phyloP scores from a whole-genome alignment of 2,113 vertebrate species.

The Stegostoma tigrinum region DNA sequence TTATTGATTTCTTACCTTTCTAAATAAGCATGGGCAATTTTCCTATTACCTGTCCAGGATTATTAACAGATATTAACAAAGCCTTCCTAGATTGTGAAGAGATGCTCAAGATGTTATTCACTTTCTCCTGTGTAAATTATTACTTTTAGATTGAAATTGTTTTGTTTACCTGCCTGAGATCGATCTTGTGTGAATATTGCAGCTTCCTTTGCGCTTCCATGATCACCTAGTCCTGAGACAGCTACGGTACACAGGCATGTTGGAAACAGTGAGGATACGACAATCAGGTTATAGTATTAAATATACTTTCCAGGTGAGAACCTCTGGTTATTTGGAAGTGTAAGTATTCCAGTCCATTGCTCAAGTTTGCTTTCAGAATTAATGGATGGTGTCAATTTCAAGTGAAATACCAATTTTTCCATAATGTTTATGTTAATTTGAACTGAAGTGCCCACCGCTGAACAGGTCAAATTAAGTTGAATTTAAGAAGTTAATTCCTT shows the following conservation, averaged over 20 bases:
- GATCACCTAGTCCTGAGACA: slow-evolving; percentile 88
- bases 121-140: not conserved
- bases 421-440: not conserved
- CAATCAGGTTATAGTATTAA: slow-evolving; percentile 95
- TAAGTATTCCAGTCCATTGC: not conserved
- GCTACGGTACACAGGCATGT: slow-evolving; percentile 94
- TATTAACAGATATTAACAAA: not conserved
- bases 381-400: not conserved
- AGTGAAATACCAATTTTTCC: not conserved
- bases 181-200: slow-evolving; percentile 42
- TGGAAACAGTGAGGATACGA: slow-evolving; percentile 92
- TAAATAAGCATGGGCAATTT: not conserved
- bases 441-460: not conserved
- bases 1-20: too few relatives aligned
- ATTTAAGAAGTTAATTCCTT: not conserved
- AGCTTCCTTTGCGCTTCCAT: slow-evolving; percentile 85
- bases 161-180: not conserved
- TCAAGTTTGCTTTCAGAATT: not conserved
- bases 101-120: not conserved
- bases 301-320: slow-evolving; percentile 82
- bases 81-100: not conserved
- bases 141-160: not conserved
- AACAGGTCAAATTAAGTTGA: not conserved
- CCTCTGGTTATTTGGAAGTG: not conserved
- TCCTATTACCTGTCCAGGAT: not conserved